Base-by-base conservation (phyloP, 2,113 vertebrate species). In the Mormoops blainvillei region DNA sequence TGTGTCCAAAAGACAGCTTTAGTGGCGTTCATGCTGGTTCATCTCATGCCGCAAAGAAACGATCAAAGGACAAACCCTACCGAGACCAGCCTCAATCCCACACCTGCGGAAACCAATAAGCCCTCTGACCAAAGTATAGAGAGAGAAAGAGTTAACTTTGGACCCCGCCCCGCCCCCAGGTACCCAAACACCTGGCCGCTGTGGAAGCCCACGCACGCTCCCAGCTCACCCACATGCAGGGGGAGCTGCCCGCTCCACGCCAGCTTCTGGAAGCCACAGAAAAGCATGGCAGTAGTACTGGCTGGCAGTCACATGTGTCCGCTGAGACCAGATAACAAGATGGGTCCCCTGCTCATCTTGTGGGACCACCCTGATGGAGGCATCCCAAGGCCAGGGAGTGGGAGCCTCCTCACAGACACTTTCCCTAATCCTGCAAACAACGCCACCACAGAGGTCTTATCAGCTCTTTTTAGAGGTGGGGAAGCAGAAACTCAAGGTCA, bases 361-460 rank as follows among this genome's bases (percentile, higher is more conserved):
- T 1, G 4, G 61, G 22, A 1, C 10, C 12, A 15, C n/a, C 36
- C 11, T 10, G 15, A 33, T n/a, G 63, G 15, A 65, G 63, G 63
- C 24, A 10, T 48, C 45, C 45, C 45, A 48, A 48, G 45, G 45
- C 10, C n/a, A n/a, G 7, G 41, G 22, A 61, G 36, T 3, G 8
- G 7, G 41, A 36, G 67, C 26, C 28, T 56, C 13, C 3, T 48
- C 11, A 19, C 14, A 19, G 65, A 38, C 22, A 48, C 45, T 48
- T 2, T 14, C 13, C 24, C 20, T 36, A 12, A 3, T 20, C 36
- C 80, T 77, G 28, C 7, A 26, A 26, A 38, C 19, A 13, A 15
- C 2, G 18, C 31, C 15, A 14, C 1, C 2, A 15, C 19, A 15
- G 11, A 84, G 48, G 15, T 24, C 77, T 10, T 13, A 0, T 6